Evolutionary conservation across 1,140 invertebrate species (phyloP), one percentile per base, ranked within the genome.

Genomic region (Megathymus violae): DNA sequence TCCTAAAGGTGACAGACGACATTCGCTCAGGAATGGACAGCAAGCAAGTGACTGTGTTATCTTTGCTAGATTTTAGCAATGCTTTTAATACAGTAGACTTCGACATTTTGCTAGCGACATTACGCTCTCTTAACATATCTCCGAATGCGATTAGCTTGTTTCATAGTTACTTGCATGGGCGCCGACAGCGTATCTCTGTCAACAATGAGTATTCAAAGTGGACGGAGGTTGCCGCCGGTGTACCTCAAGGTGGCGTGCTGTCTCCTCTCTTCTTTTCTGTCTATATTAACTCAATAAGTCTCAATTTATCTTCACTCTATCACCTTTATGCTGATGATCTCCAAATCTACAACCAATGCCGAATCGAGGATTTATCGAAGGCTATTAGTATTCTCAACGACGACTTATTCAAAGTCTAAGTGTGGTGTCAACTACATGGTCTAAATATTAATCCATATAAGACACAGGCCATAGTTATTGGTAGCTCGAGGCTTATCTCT

Each of bases 381-480:
- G n/a, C n/a, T 7, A 9, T 10, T 4, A 10, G 3, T 6, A 31
- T 10, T 31, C 3, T 31, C 27, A 31, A 31, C 5, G 27, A 7
- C 27, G 5, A 31, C 27, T 31, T n/a, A n/a, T n/a, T n/a, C n/a
- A n/a, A n/a, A n/a, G 7, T 31, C 9, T 6, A 3, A 46, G 27
- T 54, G 48, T 47, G 17, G 22, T 5, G 13, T 19, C 9, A 40
- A n/a, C 40, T 5, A 5, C 19, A 22, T 22, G 64, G 56, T 9
- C 17, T 66, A 7, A 46, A 11, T 17, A 22, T 62, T 19, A n/a
- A n/a, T n/a, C n/a, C n/a, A n/a, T n/a, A n/a, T n/a, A n/a, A n/a
- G n/a, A n/a, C n/a, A n/a, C n/a, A n/a, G n/a, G n/a, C n/a, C n/a
- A 60, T 62, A 2, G 34, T 64, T 40, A 54, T 64, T 6, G 62